Base-by-base conservation (phyloP, 1,140 invertebrate species). In the Trinorchestia longiramus region DNA sequence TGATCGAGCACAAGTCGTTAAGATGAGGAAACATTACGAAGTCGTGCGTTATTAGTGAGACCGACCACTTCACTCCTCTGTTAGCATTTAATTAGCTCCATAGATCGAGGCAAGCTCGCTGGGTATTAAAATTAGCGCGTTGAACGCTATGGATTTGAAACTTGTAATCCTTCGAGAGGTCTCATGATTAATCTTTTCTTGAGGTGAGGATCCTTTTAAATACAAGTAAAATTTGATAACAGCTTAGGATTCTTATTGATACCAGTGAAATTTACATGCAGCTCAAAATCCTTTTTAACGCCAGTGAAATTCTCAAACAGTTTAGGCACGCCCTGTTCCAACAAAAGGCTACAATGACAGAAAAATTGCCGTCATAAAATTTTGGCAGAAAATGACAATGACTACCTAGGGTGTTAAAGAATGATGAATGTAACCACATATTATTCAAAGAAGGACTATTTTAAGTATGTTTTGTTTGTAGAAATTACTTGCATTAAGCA, bases 71-170 rank as follows among this genome's bases (percentile, higher is more conserved):
- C 43, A 41, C 43, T 94, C 43, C 36, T 44, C 92, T 47, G 43
- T 94, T 94, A 94, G 43, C 92, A 47, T 44, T 43, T 94, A 94
- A 94, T 43, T 94, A 94, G 92, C 43, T n/a, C 88, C 88, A 42
- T 90, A 90, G 88, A 90, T 41, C 23, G n/a, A 43, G 43, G 43
- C 88, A 90, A 43, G 43, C 88, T 42, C 88, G 28, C n/a, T 19
- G 28, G 43, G 41, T 8, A 90, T 90, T 90, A 90, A 90, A 90
- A 90, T 43, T 90, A 90, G 43, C 88, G 28, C 88, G 88, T 41
- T 41, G n/a, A 77, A 77, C 28, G 11, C 62, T 77, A 36, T 77
- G 62, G 28, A 28, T 11, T 77, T 77, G 62, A 77, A 23, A 28
- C 62, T 77, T 77, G 15, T 3, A 77, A 23, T 11, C 62, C 11